Conservation (phyloP, 2,888 invertebrate genomes). For the Cephus sareptanus region DNA sequence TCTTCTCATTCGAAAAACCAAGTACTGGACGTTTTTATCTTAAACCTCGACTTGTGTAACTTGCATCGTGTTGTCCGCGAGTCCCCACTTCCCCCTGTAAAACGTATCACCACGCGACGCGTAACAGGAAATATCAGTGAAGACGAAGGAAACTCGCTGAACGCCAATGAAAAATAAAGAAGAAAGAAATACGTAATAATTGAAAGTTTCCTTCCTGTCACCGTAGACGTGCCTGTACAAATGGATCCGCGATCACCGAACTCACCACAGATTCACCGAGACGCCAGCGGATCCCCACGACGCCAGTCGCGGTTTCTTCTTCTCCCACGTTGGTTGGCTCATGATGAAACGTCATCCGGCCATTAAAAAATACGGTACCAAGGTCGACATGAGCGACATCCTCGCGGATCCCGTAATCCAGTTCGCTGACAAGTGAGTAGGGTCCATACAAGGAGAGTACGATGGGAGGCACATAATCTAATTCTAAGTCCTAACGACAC, state of each 20-base stretch:
- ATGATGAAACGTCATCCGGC: conserved; percentile 92
- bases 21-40: too few relatives aligned
- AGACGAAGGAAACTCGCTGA: too few relatives aligned
- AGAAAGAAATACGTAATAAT: too few relatives aligned
- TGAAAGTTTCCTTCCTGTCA: too few relatives aligned
- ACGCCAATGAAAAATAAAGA: too few relatives aligned
- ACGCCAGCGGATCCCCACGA: conserved; percentile 88
- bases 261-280: conserved; percentile 81
- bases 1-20: too few relatives aligned
- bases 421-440: conserved; percentile 81
- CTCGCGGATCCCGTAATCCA: conserved; percentile 80
- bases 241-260: conserved; percentile 71
- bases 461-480: not conserved
- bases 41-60: too few relatives aligned
- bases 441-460: not conserved
- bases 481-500: not conserved
- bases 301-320: conserved; percentile 88
- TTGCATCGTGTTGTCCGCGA: too few relatives aligned
- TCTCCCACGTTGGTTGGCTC: conserved; percentile 94
- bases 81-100: too few relatives aligned
- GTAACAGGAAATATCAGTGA: too few relatives aligned
- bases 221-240: conserved; percentile 53
- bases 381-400: conserved; percentile 88
- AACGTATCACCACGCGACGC: too few relatives aligned
- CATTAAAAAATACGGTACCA: conserved; percentile 80